Percentiles rank a stretch among this genome's conserved stretches.
These are phyloP conservation scores for Puntigrus tetrazona DNA, from an alignment of 2,113 vertebrate species.

Conservation along the genomic window DNA sequence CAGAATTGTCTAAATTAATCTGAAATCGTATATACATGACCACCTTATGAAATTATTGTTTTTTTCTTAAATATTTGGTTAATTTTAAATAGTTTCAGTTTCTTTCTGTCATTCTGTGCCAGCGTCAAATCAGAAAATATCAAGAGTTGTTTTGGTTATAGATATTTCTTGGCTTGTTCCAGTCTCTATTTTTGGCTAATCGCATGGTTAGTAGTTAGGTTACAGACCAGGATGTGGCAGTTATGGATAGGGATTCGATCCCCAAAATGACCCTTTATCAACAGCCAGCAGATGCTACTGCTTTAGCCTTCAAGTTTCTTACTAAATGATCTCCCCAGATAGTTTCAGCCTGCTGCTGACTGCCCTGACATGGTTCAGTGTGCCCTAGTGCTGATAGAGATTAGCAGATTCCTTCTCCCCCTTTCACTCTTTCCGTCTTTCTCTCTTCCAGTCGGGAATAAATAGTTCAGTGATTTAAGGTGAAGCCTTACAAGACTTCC, in stretches of 20 bases:
- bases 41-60: too few relatives aligned
- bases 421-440: slow-evolving; percentile 2
- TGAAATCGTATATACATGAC: too few relatives aligned
- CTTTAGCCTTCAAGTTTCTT: slow-evolving; percentile 62
- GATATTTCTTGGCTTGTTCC: slow-evolving; percentile 32
- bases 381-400: slow-evolving; percentile 64
- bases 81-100: neutral
- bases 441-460: neutral
- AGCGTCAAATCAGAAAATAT: neutral
- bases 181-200: slow-evolving; percentile 58
- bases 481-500: slow-evolving; percentile 63
- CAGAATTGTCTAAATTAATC: too few relatives aligned
- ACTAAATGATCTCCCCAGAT: slow-evolving; percentile 75
- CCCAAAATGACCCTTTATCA: slow-evolving; percentile 72
- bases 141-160: slow-evolving; percentile 3
- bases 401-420: slow-evolving; percentile 59
- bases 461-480: neutral
- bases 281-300: slow-evolving; percentile 65
- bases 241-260: slow-evolving; percentile 57
- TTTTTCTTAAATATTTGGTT: too few relatives aligned
- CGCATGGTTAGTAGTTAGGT: slow-evolving; percentile 61
- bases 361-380: slow-evolving; percentile 60
- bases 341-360: slow-evolving; percentile 51
- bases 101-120: neutral
- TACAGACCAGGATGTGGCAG: slow-evolving; percentile 57